Base-by-base conservation (phyloP, 2,113 vertebrate species). In the Donacobius atricapilla region DNA sequence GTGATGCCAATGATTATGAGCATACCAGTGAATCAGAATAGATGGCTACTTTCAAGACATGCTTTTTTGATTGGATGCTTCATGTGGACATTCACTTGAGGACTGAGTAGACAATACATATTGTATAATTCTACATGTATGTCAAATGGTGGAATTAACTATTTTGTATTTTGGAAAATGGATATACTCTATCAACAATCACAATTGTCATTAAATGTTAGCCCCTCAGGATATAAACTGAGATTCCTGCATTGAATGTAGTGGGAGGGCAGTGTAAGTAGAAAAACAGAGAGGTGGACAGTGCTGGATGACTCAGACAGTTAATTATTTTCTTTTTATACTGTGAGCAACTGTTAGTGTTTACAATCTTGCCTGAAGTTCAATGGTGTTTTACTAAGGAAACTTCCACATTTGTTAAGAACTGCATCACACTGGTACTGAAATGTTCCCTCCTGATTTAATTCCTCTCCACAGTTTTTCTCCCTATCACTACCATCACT, bases 391-490 rank as follows among this genome's bases (percentile, higher is more conserved):
- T 83, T 83, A 42, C 50, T 57, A 65, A 51, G 44, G 44, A 92
- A 85, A 48, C 68, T 39, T 89, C 57, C 40, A 58, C 20, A 40
- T 90, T 71, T 89, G 5, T 51, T 78, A 83, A 56, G 30, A 91
- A 70, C 15, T 44, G 37, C 33, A 68, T 66, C 39, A 70, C 0
- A 2, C 8, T 10, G 1, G 12, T 75, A 84, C 21, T 45, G 47
- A 82, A 48, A 82, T 35, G 11, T 56, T 87, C 22, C 17, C 9
- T 91, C 17, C 3, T 2, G 0, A 0, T 47, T 57, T 31, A 48
- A 76, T 33, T 87, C 31, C 10, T 40, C 40, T 80, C 18, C 18
- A 27, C 28, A 35, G 5, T 64, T 63, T 28, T 83, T 17, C 11
- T 80, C 14, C 11, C 5, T 11, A 50, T n/a, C 23, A 30, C 39